Evolutionary conservation across 2,113 vertebrate species (phyloP), one percentile per base, ranked within the genome.

Genomic region (Sigmodon hispidus): DNA sequence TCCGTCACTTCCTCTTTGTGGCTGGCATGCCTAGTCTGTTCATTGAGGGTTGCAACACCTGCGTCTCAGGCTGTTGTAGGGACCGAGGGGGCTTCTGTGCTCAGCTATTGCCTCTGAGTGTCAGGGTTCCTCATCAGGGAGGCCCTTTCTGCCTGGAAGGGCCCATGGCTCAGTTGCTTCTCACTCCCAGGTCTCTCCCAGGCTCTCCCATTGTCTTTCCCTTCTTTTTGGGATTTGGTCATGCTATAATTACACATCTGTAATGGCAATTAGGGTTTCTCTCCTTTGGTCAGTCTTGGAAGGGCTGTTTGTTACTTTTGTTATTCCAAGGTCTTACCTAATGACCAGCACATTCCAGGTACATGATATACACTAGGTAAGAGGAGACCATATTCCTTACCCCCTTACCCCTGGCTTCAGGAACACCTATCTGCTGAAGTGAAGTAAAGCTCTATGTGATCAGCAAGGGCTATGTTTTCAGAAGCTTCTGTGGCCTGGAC

Each of bases 241-340:
- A 72, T 70, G 34, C 63, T 15, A 26, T 52, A 26, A 16, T 77
- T 36, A 29, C 48, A 36, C 6, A 21, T n/a, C 12, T 73, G 89
- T 59, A 36, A 15, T 52, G 79, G 17, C 7, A 3, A 8, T 52
- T 16, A 45, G 1, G 57, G 43, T n/a, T 72, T 81, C 11, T 13
- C 36, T 59, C 24, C 48, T 40, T 40, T 43, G 10, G 67, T 19
- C 67, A n/a, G n/a, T 31, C 31, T 36, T 16, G 6, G 17, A 7
- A 36, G 31, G 81, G 40, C 1, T 1, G 2, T 52, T 72, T 9
- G 17, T 29, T 29, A 17, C 4, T 0, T 4, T 59, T 7, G 7
- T 15, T 9, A 29, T 34, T 45, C 10, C 34, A 4, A 21, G 0
- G 1, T 19, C 0, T 9, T 31, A 12, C 16, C 0, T 0, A 0